phyloP scores from a whole-genome alignment of 2,113 vertebrate genomes.

The Silurus meridionalis region DNA sequence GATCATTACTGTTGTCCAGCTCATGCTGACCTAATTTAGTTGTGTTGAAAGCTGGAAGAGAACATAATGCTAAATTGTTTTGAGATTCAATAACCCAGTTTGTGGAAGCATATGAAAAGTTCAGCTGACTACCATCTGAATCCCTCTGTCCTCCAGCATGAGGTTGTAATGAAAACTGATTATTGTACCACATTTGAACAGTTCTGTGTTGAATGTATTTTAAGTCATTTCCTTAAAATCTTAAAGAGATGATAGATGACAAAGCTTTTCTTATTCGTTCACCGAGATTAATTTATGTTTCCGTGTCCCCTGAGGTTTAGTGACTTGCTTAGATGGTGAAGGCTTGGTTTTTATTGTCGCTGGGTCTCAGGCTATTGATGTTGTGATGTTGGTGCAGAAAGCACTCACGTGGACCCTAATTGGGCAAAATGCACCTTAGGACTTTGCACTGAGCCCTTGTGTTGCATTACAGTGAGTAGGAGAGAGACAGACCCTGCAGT shows the following conservation, averaged over 20 bases:
- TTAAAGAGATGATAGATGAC: background rate
- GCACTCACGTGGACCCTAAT: conserved; percentile 52
- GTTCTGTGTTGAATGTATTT: background rate
- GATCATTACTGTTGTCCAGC: background rate
- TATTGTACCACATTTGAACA: background rate
- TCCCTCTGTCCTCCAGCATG: background rate
- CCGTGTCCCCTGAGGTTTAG: conserved; percentile 17
- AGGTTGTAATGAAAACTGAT: background rate
- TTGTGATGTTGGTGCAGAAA: conserved; percentile 47
- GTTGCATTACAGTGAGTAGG: conserved; percentile 36
- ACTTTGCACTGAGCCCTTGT: conserved; percentile 42
- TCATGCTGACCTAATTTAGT: background rate
- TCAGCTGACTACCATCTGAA: background rate
- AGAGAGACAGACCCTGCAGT: conserved; percentile 33
- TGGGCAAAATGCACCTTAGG: conserved; percentile 47
- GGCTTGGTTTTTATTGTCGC: conserved; percentile 29
- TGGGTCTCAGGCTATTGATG: conserved; percentile 46
- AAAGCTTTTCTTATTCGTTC: conserved; percentile 12
- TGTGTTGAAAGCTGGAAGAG: conserved; percentile 3
- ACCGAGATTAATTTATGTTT: conserved; percentile 7
- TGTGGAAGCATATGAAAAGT: background rate
- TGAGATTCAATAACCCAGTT: background rate
- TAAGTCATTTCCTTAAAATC: background rate
- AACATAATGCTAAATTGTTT: background rate
- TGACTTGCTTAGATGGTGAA: conserved; percentile 36